Evolutionary conservation across 1,140 invertebrate genomes (phyloP).

Genomic region (Bombus fervidus): DNA sequence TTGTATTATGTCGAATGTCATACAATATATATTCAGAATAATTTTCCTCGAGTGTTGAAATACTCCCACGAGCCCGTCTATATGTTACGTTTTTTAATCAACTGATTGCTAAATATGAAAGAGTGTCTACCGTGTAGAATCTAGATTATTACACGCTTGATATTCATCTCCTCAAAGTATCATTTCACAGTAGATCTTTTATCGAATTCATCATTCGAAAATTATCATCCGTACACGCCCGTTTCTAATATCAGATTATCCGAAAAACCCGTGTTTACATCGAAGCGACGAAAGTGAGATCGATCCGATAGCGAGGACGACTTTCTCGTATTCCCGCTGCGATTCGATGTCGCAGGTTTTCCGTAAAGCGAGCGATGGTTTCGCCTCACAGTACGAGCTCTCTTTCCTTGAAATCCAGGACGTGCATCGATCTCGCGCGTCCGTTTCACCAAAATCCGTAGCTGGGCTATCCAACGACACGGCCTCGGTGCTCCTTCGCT

Average conservation of each 20-base stretch:
- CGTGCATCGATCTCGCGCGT: conserved; percentile 67
- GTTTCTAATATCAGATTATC: background rate
- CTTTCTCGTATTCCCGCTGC: conserved; percentile 21
- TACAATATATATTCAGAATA: no score
- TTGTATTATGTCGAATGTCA: no score
- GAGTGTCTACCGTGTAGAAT: no score
- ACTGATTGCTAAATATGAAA: no score
- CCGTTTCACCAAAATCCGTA: conserved; percentile 54
- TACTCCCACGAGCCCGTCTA: no score
- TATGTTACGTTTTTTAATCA: no score
- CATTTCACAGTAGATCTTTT: background rate
- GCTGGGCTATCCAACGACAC: conserved; percentile 14
- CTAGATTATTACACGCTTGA: no score
- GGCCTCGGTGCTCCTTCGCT: conserved; percentile 14
- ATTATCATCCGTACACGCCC: background rate
- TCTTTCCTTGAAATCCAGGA: conserved; percentile 61
- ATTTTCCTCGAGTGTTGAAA: no score
- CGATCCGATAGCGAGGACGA: background rate
- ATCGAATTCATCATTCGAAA: background rate
- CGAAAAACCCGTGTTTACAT: background rate
- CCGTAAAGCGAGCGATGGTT: background rate
- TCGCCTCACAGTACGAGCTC: conserved; percentile 30
- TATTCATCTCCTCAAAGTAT: background rate
- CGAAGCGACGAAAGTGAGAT: conserved; percentile 28
- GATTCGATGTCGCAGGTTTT: conserved; percentile 7